Percentiles rank a stretch among this genome's conserved stretches.
Evolutionary conservation across 2,113 vertebrate species (phyloP).

Genomic region (Desmodus rotundus): DNA sequence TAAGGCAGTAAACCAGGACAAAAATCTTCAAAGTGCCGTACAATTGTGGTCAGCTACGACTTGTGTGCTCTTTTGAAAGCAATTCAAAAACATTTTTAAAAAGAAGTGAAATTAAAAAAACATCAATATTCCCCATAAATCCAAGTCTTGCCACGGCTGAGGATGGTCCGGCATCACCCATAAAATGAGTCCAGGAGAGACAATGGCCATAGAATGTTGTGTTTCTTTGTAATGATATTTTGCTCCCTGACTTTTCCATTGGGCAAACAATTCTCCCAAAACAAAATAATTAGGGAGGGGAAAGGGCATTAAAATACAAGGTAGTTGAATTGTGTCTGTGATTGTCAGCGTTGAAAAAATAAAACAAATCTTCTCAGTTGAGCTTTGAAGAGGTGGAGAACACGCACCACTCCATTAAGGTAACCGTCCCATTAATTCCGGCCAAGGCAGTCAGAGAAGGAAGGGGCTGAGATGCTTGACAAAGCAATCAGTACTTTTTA

Average conservation of each 20-base stretch:
- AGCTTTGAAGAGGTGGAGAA: not conserved
- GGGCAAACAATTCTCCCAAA: not conserved
- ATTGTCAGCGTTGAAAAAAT: not conserved
- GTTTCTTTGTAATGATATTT: not conserved
- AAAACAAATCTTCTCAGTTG: not conserved
- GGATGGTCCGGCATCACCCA: too few relatives aligned
- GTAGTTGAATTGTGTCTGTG: not conserved
- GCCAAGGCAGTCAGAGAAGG: fast-evolving
- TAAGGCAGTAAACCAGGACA: not conserved
- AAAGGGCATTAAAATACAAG: not conserved
- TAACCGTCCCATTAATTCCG: not conserved
- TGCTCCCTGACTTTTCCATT: not conserved
- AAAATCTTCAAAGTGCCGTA: not conserved
- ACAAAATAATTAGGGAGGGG: not conserved
- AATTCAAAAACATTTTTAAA: too few relatives aligned
- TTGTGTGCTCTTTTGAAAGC: not conserved
- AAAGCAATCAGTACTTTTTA: not conserved
- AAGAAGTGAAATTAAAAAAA: too few relatives aligned
- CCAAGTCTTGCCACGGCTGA: too few relatives aligned
- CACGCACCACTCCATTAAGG: not conserved
- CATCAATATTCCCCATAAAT: too few relatives aligned
- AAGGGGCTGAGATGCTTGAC: not conserved
- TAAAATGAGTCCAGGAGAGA: fast-evolving
- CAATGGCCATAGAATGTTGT: not conserved
- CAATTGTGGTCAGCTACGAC: too few relatives aligned